These are phyloP conservation scores for Leptestheria dahalacensis DNA, from an alignment of 1,140 invertebrate species.

Conservation along the genomic window DNA sequence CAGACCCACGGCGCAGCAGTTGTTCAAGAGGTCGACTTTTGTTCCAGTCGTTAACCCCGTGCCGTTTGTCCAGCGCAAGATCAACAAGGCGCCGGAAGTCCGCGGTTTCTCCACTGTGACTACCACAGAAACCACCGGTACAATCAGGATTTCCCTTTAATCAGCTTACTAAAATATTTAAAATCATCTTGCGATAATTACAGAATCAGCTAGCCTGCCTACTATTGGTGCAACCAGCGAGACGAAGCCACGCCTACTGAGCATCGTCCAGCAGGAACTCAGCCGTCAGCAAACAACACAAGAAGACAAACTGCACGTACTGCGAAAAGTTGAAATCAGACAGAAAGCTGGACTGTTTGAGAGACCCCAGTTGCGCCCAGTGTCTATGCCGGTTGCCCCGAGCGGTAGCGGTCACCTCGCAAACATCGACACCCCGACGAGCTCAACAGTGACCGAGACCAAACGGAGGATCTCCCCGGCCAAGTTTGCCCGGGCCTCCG, in stretches of 20 bases:
- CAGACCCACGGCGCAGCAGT: background rate
- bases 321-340: background rate
- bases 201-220: too few species aligned
- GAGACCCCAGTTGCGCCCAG: background rate
- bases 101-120: constrained; percentile 11
- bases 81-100: constrained; percentile 14
- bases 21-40: background rate
- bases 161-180: background rate
- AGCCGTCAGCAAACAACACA: background rate
- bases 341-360: background rate
- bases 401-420: background rate
- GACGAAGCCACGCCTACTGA: too few species aligned
- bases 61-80: constrained; percentile 8
- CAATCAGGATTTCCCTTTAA: background rate
- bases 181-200: background rate
- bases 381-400: background rate
- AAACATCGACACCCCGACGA: background rate
- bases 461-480: background rate
- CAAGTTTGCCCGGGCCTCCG: constrained; percentile 23
- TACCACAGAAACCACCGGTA: background rate
- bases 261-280: background rate
- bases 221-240: too few species aligned
- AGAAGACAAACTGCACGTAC: constrained; percentile 11
- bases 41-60: constrained; percentile 12
- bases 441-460: background rate